A percentile compares a stretch with the other conserved stretches of the same genome.
phyloP scores from a whole-genome alignment of 2,113 vertebrate species.

The Daboia siamensis region DNA sequence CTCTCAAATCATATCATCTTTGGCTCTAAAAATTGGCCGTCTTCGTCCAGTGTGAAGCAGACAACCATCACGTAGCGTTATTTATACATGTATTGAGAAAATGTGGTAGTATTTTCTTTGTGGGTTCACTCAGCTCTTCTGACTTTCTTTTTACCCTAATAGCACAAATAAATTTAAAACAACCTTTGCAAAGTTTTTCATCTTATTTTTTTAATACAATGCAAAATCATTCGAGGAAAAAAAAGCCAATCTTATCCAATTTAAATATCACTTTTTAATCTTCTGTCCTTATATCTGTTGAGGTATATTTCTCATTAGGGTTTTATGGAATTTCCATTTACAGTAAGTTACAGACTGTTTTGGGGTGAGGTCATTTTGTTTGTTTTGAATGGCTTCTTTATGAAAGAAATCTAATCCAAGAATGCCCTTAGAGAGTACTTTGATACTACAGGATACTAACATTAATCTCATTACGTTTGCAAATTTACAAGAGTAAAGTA shows the following conservation, averaged over 20 bases:
- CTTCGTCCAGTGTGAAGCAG: neutral
- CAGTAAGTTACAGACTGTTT: conserved; percentile 60
- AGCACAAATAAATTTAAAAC: conserved; percentile 2
- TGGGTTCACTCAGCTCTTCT: neutral
- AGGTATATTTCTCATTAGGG: conserved; percentile 62
- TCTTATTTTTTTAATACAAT: neutral
- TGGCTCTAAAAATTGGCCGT: neutral
- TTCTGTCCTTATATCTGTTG: conserved; percentile 51
- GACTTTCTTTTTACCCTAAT: neutral
- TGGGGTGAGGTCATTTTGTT: conserved; percentile 63
- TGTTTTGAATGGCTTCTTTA: conserved; percentile 65
- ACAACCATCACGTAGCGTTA: neutral
- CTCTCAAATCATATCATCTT: neutral
- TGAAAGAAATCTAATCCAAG: conserved; percentile 54
- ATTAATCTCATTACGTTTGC: conserved; percentile 37
- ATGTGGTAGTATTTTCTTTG: neutral
- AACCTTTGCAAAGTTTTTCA: neutral
- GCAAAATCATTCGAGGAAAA: conserved; percentile 6
- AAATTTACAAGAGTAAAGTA: conserved; percentile 30
- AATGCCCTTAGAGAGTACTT: conserved; percentile 50
- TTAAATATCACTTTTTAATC: conserved; percentile 49
- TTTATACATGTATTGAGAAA: neutral
- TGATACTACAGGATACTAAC: conserved; percentile 46
- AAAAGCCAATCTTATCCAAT: conserved; percentile 37
- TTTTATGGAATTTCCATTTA: conserved; percentile 64